These are phyloP conservation scores for Myopa testacea DNA, from an alignment of 2,888 invertebrate species.

Conservation along the genomic window DNA sequence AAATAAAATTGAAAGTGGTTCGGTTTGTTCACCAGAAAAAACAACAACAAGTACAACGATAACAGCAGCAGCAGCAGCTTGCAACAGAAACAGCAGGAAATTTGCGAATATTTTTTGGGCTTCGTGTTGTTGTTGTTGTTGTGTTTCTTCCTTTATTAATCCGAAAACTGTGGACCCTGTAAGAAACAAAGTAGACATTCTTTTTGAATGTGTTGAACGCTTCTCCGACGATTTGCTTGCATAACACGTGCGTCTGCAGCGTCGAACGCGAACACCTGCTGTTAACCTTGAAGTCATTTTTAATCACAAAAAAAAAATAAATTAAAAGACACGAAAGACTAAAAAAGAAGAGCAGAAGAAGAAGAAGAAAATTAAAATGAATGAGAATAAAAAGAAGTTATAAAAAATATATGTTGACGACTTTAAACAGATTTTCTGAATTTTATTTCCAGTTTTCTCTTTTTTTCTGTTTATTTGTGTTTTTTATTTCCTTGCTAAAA, in stretches of 20 bases:
- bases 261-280: constrained; percentile 17
- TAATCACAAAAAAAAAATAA: not conserved
- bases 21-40: not conserved
- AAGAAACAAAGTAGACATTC: not conserved
- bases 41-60: not conserved
- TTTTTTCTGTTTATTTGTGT: not conserved
- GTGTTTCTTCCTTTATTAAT: constrained; percentile 5
- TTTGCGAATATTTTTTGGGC: not conserved
- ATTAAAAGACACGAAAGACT: not conserved
- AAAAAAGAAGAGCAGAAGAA: not conserved
- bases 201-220: not conserved
- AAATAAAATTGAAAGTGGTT: constrained; percentile 27
- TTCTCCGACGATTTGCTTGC: constrained; percentile 6
- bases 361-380: not conserved
- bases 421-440: not conserved
- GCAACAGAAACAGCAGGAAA: too few relatives aligned
- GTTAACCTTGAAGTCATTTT: constrained; percentile 20
- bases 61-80: not conserved
- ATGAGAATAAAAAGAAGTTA: not conserved
- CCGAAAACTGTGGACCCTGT: not conserved
- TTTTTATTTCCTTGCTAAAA: not conserved
- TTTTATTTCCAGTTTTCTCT: not conserved
- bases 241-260: constrained; percentile 24
- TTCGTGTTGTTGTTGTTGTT: constrained; percentile 7
- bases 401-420: constrained; percentile 11